Percentiles rank a stretch among this genome's conserved stretches.
phyloP scores from a whole-genome alignment of 2,888 invertebrate genomes.

The Heliconius ethilla region DNA sequence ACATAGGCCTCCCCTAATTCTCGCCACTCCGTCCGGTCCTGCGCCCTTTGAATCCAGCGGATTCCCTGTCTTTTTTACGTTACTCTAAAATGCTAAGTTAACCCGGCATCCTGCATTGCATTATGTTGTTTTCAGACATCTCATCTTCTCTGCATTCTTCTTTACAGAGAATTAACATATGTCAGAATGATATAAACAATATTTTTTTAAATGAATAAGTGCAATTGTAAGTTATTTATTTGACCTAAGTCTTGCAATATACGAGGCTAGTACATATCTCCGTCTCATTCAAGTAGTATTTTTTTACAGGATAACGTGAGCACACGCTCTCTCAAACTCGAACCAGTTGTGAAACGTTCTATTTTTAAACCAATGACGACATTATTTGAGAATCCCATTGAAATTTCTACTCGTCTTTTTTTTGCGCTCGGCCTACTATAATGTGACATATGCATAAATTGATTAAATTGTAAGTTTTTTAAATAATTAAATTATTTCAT shows the following conservation, averaged over 20 bases:
- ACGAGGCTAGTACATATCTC: neutral
- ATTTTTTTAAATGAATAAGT: too few species aligned
- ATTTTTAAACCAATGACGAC: constrained; percentile 72
- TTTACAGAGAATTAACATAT: too few species aligned
- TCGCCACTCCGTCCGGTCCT: too few species aligned
- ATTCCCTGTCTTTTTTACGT: too few species aligned
- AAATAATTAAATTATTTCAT: neutral
- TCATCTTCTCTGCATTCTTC: neutral
- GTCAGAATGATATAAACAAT: too few species aligned
- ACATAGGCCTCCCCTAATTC: too few species aligned
- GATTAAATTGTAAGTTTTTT: neutral
- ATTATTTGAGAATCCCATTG: constrained; percentile 67
- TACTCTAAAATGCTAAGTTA: neutral
- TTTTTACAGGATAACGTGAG: constrained; percentile 67
- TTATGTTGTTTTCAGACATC: neutral
- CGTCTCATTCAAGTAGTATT: constrained; percentile 33
- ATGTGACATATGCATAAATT: constrained; percentile 1
- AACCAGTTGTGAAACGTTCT: constrained; percentile 61
- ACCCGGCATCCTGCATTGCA: neutral
- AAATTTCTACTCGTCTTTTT: constrained; percentile 57
- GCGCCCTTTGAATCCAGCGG: too few species aligned
- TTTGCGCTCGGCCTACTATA: constrained; percentile 34
- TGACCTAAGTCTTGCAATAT: too few species aligned
- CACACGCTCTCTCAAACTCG: constrained; percentile 52
- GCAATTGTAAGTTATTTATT: too few species aligned